phyloP scores from a whole-genome alignment of 2,113 vertebrate genomes.

The Craseonycteris thonglongyai region DNA sequence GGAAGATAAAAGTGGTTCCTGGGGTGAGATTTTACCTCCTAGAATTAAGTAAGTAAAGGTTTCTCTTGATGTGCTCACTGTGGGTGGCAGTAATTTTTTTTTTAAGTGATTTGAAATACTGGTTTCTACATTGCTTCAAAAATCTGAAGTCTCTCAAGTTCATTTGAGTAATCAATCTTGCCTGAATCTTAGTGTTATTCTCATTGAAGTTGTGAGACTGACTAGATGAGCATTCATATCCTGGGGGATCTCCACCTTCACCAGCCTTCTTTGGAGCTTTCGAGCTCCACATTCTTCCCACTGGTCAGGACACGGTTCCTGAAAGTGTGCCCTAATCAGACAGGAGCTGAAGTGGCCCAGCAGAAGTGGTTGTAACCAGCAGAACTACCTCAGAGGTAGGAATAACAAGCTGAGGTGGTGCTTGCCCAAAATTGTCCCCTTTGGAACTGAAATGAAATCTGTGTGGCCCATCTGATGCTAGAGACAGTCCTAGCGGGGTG shows the following conservation, averaged over 20 bases:
- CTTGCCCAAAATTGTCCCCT: neutral
- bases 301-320: neutral
- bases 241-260: neutral
- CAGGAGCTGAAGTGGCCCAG: neutral
- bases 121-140: conserved; percentile 71
- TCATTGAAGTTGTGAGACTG: conserved; percentile 53
- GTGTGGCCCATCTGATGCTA: neutral
- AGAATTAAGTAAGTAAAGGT: conserved; percentile 81
- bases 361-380: neutral
- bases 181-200: neutral
- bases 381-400: neutral
- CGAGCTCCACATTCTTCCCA: neutral
- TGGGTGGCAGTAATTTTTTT: conserved; percentile 85
- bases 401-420: neutral
- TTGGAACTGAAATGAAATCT: neutral
- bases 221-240: conserved; percentile 1
- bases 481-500: neutral
- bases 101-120: conserved; percentile 79
- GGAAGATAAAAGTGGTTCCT: conserved; percentile 83
- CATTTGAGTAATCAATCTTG: conserved; percentile 72
- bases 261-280: neutral
- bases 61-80: conserved; percentile 83
- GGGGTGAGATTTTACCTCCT: conserved; percentile 78
- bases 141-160: conserved; percentile 75
- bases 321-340: neutral